These are phyloP conservation scores for Acanthisitta chloris DNA, from an alignment of 2,113 vertebrate genomes.

Conservation along the genomic window DNA sequence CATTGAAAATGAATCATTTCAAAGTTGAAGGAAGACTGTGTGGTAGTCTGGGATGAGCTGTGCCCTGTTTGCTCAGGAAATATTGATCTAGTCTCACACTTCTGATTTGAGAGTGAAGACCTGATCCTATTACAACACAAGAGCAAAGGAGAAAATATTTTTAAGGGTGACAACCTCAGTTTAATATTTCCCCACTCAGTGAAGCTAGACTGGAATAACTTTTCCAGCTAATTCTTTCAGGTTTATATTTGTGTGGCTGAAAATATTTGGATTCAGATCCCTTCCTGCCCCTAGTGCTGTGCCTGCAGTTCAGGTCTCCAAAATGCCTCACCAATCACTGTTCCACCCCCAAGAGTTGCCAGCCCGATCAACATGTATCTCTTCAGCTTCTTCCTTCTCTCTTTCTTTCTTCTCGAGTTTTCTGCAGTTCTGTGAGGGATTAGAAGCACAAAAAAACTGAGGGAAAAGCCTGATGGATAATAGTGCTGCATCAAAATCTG, in stretches of 20 bases:
- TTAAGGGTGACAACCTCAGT: not conserved
- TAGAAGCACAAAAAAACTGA: not conserved
- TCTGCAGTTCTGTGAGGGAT: slow-evolving; percentile 77
- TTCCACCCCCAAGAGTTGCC: slow-evolving; percentile 91
- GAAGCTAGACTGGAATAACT: not conserved
- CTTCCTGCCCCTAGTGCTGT: not conserved
- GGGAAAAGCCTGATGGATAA: not conserved
- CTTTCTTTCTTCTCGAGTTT: slow-evolving; percentile 80
- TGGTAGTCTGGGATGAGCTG: not conserved
- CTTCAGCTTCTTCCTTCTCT: slow-evolving; percentile 82
- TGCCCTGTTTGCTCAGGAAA: not conserved
- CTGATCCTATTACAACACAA: not conserved
- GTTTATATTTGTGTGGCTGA: not conserved
- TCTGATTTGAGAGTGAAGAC: not conserved
- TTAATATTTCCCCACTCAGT: not conserved
- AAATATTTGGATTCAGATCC: not conserved
- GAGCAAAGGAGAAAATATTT: not conserved
- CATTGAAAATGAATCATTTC: not conserved
- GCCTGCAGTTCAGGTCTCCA: not conserved
- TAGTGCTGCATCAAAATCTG: not conserved
- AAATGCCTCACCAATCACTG: slow-evolving; percentile 84
- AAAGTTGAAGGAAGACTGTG: not conserved
- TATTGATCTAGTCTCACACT: not conserved
- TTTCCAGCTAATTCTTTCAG: not conserved
- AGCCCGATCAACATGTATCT: slow-evolving; percentile 92